Base-by-base conservation (phyloP, 1,140 invertebrate genomes). In the Polypedilum pembai region DNA sequence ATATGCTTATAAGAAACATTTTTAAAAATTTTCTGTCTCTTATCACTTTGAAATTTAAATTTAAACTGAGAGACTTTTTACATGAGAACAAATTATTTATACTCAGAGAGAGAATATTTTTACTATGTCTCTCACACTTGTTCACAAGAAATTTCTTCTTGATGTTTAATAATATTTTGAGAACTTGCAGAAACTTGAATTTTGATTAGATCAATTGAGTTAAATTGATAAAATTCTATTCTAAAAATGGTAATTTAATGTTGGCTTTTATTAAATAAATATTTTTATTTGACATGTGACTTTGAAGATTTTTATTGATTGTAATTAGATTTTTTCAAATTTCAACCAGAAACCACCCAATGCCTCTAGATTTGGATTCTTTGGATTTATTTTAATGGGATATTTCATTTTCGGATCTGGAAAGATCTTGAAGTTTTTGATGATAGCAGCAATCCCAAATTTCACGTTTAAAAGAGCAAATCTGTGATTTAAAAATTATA, bases 381-480 rank as follows among this genome's bases (percentile, higher is more conserved):
- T 75, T 7, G 74, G 63, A n/a, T 72, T 18, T 2, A 77, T n/a
- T 17, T 69, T 40, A 1, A 77, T 73, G 1, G 77, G 77, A 20
- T 76, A 75, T 0, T 72, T 3, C 18, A 76, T 76, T 41, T 76
- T 75, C 20, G 69, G 20, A 41, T 75, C 76, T 8, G 73, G n/a
- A n/a, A 40, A 41, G 3, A 81, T 73, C 40, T 77, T 76, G 72
- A 79, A 80, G 24, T 78, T 78, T 7, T 77, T 41, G 20, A 82
- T 40, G 12, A 82, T 73, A 45, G 75, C 73, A 65, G 81, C 81
- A 7, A 85, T 76, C 40, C 85, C 81, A 20, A 85, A 77, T 76
- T 85, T 86, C 0, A 85, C 79, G 76, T 86, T 82, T 75, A 86
- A 76, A 72, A 83, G 76, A 1, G 84, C 87, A 76, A 88, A n/a